Conservation (phyloP, 2,888 invertebrate genomes). For the Tetrapedia diversipes region DNA sequence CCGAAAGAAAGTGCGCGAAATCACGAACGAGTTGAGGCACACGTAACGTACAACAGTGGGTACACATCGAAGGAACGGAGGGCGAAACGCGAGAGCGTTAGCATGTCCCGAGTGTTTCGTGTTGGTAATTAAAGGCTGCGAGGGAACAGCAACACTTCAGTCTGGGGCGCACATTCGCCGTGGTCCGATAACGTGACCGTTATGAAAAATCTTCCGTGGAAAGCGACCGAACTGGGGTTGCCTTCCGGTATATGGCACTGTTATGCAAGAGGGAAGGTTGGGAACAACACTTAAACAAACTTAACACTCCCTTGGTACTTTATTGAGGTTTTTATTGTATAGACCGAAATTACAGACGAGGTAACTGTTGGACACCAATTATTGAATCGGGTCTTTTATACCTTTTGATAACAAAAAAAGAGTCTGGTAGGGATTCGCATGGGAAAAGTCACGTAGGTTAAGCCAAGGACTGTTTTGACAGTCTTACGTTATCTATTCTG, state of each 20-base stretch:
- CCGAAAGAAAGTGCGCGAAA: neutral
- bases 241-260: slow-evolving; percentile 20
- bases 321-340: too few relatives aligned
- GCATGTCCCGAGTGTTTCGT: slow-evolving; percentile 71
- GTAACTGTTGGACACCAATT: too few relatives aligned
- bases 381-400: too few relatives aligned
- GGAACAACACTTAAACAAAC: too few relatives aligned
- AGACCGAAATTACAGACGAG: too few relatives aligned
- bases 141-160: slow-evolving; percentile 33
- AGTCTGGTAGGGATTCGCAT: too few relatives aligned
- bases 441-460: too few relatives aligned
- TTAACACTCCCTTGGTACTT: too few relatives aligned
- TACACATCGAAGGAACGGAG: slow-evolving; percentile 36
- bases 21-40: neutral
- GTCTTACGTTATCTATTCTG: too few relatives aligned
- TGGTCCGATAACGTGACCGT: slow-evolving; percentile 50
- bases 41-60: neutral
- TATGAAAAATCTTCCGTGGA: slow-evolving; percentile 59
- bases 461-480: too few relatives aligned
- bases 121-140: slow-evolving; percentile 72
- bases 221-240: slow-evolving; percentile 32
- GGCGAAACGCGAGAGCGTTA: slow-evolving; percentile 51
- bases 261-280: too few relatives aligned
- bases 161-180: slow-evolving; percentile 23
- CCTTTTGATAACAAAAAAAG: too few relatives aligned